Evolutionary conservation across 2,888 invertebrate genomes (phyloP).

Genomic region (Monopis laevigella): DNA sequence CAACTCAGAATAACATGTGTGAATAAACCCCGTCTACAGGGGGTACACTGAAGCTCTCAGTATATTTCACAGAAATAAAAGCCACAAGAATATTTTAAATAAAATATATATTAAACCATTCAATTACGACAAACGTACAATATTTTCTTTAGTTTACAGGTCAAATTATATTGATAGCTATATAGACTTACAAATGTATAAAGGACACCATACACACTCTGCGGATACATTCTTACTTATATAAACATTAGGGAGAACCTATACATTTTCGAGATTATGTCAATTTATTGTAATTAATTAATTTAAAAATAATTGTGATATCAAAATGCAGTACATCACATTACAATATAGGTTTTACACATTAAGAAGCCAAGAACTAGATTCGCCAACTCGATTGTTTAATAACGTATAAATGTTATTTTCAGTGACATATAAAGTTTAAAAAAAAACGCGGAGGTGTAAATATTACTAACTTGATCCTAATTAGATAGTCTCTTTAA

Average conservation of each 20-base stretch:
- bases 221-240: background rate
- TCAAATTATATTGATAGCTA: conserved; percentile 52
- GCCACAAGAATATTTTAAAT: conserved; percentile 38
- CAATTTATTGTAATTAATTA: background rate
- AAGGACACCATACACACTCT: conserved; percentile 38
- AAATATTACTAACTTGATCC: too few species aligned
- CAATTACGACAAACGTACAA: conserved; percentile 66
- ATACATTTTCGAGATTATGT: background rate
- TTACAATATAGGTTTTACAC: conserved; percentile 6
- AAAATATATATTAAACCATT: conserved; percentile 68
- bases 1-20: too few species aligned
- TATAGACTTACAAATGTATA: conserved; percentile 57
- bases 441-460: too few species aligned
- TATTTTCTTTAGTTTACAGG: conserved; percentile 66
- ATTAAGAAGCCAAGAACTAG: too few species aligned
- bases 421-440: too few species aligned
- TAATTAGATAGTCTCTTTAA: too few species aligned
- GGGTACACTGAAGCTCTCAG: too few species aligned
- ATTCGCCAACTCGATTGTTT: too few species aligned
- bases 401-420: too few species aligned
- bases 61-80: too few species aligned
- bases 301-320: background rate
- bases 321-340: conserved; percentile 8
- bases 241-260: background rate
- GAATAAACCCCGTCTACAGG: too few species aligned